These are phyloP conservation scores for Poliocrania exsul DNA, from an alignment of 2,797 vertebrate species.

Conservation along the genomic window DNA sequence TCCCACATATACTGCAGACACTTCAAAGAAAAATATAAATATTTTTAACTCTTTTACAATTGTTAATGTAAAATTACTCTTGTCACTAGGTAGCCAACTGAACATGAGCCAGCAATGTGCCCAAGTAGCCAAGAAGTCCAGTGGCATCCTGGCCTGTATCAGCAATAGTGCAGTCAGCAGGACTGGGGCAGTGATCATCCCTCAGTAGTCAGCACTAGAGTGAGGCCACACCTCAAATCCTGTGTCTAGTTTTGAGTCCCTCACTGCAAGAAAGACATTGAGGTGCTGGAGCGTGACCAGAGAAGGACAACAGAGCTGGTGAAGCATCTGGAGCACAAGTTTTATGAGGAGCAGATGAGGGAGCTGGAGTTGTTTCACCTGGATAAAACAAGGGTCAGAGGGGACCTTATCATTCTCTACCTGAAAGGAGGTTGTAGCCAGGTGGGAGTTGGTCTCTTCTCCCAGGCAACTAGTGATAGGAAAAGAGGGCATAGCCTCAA, in stretches of 20 bases:
- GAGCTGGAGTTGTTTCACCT: not conserved
- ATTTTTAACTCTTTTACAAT: not conserved
- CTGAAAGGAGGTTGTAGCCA: not conserved
- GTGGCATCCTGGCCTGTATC: not conserved
- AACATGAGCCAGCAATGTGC: rapidly evolving
- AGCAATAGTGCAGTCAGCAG: not conserved
- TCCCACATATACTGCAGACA: not conserved
- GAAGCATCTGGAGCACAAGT: not conserved
- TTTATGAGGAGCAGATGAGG: not conserved
- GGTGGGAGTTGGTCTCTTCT: rapidly evolving
- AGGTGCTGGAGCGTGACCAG: not conserved
- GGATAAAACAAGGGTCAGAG: not conserved
- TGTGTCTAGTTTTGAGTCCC: not conserved
- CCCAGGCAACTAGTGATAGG: rapidly evolving
- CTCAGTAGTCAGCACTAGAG: not conserved
- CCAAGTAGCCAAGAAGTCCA: not conserved
- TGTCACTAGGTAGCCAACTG: not conserved
- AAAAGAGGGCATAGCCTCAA: not conserved
- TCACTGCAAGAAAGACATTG: not conserved
- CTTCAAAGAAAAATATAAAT: not conserved
- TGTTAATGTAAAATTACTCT: not conserved
- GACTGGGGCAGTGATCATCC: not conserved
- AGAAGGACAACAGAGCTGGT: not conserved
- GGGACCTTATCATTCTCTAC: rapidly evolving
- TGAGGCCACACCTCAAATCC: not conserved